A percentile compares a stretch with the other conserved stretches of the same genome.
phyloP scores from a whole-genome alignment of 2,797 vertebrate genomes.

The Borostomias antarcticus region DNA sequence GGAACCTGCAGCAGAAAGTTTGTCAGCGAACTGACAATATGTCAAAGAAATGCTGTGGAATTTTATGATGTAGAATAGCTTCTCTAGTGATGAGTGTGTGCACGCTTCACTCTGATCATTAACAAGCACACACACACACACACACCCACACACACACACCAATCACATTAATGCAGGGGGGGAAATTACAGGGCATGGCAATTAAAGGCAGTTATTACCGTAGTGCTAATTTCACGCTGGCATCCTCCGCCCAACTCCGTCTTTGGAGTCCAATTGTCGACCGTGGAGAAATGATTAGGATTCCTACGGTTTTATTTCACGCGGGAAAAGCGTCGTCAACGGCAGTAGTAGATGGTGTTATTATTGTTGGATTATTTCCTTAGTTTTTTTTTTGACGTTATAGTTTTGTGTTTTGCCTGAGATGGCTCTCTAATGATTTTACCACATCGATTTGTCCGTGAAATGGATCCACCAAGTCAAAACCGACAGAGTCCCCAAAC shows the following conservation, averaged over 20 bases:
- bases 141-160: constrained; percentile 30
- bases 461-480: constrained; percentile 7
- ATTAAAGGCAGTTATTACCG: constrained; percentile 49
- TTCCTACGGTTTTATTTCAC: constrained; percentile 22
- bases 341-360: too few relatives aligned
- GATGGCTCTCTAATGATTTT: neutral
- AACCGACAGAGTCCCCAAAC: too few relatives aligned
- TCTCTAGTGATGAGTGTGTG: neutral
- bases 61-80: neutral
- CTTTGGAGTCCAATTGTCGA: constrained; percentile 42
- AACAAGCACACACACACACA: neutral
- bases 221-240: constrained; percentile 24
- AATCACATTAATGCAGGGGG: constrained; percentile 36
- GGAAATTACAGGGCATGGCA: constrained; percentile 25
- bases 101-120: constrained; percentile 5
- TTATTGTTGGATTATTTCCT: too few relatives aligned
- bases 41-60: neutral
- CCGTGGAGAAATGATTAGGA: constrained; percentile 28
- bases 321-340: constrained; percentile 11
- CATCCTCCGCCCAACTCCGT: constrained; percentile 15
- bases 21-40: neutral
- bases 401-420: neutral
- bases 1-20: neutral
- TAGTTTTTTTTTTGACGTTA: too few relatives aligned
- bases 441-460: neutral